Conservation (phyloP, 1,140 invertebrate genomes). For the Zaprionus tsacasi region DNA sequence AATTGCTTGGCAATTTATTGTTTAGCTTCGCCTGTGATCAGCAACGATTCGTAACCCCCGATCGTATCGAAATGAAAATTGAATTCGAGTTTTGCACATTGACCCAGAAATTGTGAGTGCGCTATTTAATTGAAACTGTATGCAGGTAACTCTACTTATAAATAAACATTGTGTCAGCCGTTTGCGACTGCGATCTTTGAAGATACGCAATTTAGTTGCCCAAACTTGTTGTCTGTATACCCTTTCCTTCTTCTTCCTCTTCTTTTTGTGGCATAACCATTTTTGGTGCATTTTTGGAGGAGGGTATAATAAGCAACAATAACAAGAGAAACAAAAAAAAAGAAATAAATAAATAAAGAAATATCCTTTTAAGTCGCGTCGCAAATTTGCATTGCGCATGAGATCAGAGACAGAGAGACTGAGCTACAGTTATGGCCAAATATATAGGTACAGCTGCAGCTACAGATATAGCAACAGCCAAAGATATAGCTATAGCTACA, state of each 20-base stretch:
- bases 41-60: slow-evolving; percentile 7
- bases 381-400: slow-evolving; percentile 69
- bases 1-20: slow-evolving; percentile 60
- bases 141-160: slow-evolving; percentile 26
- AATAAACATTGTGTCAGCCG: slow-evolving; percentile 65
- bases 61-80: slow-evolving; percentile 8
- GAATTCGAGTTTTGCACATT: slow-evolving; percentile 36
- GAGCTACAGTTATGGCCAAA: neutral
- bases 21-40: slow-evolving; percentile 19
- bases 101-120: slow-evolving; percentile 57
- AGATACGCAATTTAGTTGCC: no score
- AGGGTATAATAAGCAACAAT: slow-evolving; percentile 41
- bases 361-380: slow-evolving; percentile 73
- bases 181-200: neutral
- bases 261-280: neutral
- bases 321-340: slow-evolving; percentile 17
- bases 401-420: slow-evolving; percentile 57
- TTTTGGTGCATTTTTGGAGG: slow-evolving; percentile 23
- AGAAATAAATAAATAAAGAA: slow-evolving; percentile 6
- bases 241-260: slow-evolving; percentile 6
- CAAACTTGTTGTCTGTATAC: slow-evolving; percentile 10
- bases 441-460: slow-evolving; percentile 1
- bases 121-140: slow-evolving; percentile 54
- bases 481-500: neutral
- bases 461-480: slow-evolving; percentile 1